Evolutionary conservation across 2,888 invertebrate species (phyloP), one percentile per base, ranked within the genome.

Genomic region (Abrostola triplasia): DNA sequence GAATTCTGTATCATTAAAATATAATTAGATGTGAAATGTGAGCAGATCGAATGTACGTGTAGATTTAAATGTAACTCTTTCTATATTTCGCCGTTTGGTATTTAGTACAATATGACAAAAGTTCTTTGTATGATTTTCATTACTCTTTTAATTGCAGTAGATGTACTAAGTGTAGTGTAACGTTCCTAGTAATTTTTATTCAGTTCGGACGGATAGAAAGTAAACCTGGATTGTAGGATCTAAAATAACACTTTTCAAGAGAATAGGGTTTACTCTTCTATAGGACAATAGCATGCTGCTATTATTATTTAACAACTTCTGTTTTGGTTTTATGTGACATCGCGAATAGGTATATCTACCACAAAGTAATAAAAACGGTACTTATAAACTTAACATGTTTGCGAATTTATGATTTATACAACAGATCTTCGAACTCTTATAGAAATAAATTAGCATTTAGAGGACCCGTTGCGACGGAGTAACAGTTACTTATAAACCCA

Each of bases 291-390:
- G 24, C 24, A 24, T 24, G 24, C 24, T 24, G 24, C 24, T 24
- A 24, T 24, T 24, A 24, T 24, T 24, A 24, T 24, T 24, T 24
- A 2, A 24, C 24, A 24, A 24, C 24, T 24, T 24, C 24, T 24
- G 24, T 24, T 24, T 24, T 24, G 24, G 24, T 24, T 24, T 41
- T 41, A 6, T n/a, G 6, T 5, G 5, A 41, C 35, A 36, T n/a
- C 9, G 12, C 37, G 8, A 13, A 13, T 48, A 36, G 58, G 53
- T 58, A 54, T 59, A 50, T 13, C 24, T 37, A 38, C 8, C 36
- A 36, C 10, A 68, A 69, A 13, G 50, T 36, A 64, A 67, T 59
- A 61, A 78, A 63, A 73, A 79, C 77, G 67, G 73, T 73, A 69
- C 59, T 52, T 59, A 54, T 47, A 52, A 65, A 67, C 41, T 65